A percentile compares a stretch with the other conserved stretches of the same genome.
Evolutionary conservation across 2,888 invertebrate species (phyloP).

Genomic region (Drosophila imparisetae): DNA sequence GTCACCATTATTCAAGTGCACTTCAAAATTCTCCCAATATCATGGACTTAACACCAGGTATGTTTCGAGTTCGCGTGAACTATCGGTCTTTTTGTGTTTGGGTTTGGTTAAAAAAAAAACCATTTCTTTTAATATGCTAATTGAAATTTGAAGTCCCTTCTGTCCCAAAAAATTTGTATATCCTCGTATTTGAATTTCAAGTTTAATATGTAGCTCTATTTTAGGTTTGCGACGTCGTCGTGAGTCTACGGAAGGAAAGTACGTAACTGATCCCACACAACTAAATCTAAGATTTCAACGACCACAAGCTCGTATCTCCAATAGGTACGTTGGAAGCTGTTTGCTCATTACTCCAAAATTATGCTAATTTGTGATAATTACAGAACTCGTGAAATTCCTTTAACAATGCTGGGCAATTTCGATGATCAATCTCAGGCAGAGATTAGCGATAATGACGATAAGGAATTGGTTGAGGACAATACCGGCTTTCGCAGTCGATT

Average conservation of each 20-base stretch:
- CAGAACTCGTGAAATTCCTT: slow-evolving; percentile 85
- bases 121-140: too few species aligned
- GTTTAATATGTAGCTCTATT: not conserved
- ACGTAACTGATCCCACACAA: slow-evolving; percentile 93
- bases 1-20: slow-evolving; percentile 67
- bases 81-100: not conserved
- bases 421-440: slow-evolving; percentile 80
- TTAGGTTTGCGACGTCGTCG: slow-evolving; percentile 89
- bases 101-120: not conserved
- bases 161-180: not conserved
- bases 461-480: slow-evolving; percentile 28
- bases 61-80: slow-evolving; percentile 20
- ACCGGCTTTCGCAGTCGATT: slow-evolving; percentile 4
- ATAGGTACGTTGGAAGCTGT: slow-evolving; percentile 73
- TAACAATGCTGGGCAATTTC: slow-evolving; percentile 84
- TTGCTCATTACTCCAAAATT: not conserved
- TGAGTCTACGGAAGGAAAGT: slow-evolving; percentile 90
- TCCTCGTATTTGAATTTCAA: not conserved
- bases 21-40: slow-evolving; percentile 82
- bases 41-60: slow-evolving; percentile 87
- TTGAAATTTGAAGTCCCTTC: not conserved
- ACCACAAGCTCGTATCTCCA: slow-evolving; percentile 86
- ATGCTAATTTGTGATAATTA: not conserved
- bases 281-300: slow-evolving; percentile 92
- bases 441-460: slow-evolving; percentile 68